phyloP scores from a whole-genome alignment of 2,888 invertebrate species.

The Acanthopleura granulata region DNA sequence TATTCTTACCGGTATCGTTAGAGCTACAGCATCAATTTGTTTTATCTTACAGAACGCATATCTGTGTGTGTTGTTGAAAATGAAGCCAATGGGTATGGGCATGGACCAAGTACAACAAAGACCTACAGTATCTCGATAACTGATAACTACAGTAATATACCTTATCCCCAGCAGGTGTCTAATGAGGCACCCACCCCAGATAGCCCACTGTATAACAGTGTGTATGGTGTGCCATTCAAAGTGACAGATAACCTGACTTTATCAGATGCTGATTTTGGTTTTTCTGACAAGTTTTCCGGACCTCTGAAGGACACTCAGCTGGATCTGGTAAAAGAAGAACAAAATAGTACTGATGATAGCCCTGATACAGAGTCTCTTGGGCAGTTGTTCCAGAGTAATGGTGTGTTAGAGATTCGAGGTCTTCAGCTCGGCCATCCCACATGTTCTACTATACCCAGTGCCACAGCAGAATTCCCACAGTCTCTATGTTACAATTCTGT shows the following conservation, averaged over 20 bases:
- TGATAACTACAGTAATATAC: background rate
- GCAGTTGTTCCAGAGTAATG: background rate
- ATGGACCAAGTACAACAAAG: background rate
- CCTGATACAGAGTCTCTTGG: no score
- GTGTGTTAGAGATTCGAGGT: background rate
- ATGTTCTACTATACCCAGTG: no score
- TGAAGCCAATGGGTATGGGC: background rate
- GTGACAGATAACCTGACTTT: background rate
- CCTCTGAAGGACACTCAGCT: no score
- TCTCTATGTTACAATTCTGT: background rate
- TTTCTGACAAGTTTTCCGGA: background rate
- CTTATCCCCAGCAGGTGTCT: constrained; percentile 8
- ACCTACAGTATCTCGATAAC: background rate
- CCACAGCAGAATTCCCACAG: no score
- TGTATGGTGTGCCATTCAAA: constrained; percentile 1
- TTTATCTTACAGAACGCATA: no score
- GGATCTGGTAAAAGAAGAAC: no score
- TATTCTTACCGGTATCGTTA: no score
- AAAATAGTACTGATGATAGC: no score
- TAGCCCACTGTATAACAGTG: background rate
- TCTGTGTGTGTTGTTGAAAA: no score
- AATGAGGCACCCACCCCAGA: background rate
- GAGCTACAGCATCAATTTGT: no score
- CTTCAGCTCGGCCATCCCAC: no score
- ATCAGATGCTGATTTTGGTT: constrained; percentile 12